Conservation (phyloP, 2,888 invertebrate genomes). For the Onthophagus sagittarius region DNA sequence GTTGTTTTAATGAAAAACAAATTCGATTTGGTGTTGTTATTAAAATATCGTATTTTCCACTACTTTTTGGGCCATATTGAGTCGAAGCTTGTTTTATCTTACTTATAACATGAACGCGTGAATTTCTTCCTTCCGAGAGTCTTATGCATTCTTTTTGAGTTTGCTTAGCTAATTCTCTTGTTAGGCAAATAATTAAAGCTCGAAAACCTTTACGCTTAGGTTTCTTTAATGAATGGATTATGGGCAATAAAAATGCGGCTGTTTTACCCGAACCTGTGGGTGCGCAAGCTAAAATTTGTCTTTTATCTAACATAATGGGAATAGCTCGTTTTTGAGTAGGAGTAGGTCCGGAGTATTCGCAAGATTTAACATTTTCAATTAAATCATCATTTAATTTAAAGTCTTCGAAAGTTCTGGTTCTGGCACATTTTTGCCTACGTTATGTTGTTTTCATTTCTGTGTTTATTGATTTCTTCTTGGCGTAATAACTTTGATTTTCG, state of each 20-base stretch:
- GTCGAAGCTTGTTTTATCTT: conserved; percentile 71
- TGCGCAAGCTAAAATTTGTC: conserved; percentile 89
- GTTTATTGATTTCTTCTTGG: conserved; percentile 60
- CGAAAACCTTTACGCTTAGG: conserved; percentile 74
- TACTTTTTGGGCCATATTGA: conserved; percentile 69
- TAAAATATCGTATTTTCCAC: conserved; percentile 64
- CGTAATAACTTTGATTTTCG: conserved; percentile 47
- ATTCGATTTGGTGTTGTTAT: conserved; percentile 93
- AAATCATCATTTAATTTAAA: conserved; percentile 59
- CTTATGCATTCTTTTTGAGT: conserved; percentile 76
- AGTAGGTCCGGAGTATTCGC: conserved; percentile 74
- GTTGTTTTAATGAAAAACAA: conserved; percentile 76
- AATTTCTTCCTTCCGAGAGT: conserved; percentile 68
- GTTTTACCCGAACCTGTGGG: conserved; percentile 97
- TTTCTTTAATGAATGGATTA: conserved; percentile 70
- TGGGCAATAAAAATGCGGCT: conserved; percentile 86
- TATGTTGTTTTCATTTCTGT: conserved; percentile 74
- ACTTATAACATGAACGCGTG: conserved; percentile 74
- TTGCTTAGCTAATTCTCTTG: conserved; percentile 90
- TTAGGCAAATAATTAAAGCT: conserved; percentile 87
- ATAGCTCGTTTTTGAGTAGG: conserved; percentile 92
- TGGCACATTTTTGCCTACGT: conserved; percentile 75
- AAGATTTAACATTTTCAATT: conserved; percentile 67
- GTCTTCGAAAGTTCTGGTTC: conserved; percentile 69
- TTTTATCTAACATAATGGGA: conserved; percentile 78